Base-by-base conservation (phyloP, 2,888 invertebrate species). In the Diadromus collaris region DNA sequence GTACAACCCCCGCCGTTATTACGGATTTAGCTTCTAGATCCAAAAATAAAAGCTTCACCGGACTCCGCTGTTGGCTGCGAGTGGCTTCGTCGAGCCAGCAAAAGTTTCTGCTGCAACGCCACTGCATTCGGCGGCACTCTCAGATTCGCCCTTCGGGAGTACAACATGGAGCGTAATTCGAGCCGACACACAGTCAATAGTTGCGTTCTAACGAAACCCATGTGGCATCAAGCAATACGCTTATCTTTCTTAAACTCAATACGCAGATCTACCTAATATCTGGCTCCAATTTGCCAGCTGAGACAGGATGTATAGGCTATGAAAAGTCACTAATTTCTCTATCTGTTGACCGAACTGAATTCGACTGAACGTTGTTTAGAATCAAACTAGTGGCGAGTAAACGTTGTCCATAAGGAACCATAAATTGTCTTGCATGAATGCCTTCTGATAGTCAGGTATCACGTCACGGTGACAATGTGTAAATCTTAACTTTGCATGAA, bases 41-140 rank as follows among this genome's bases (percentile, higher is more conserved):
- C 80, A 69, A 80, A 80, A 78, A 80, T 80, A 80, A 82, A 78
- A 73, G 78, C 58, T 46, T 4, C 16, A 44, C 74, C 34, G 64
- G 64, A 63, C 63, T 51, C 29, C 29, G 67, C 75, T 51, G 69
- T 60, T 76, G 70, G 65, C 76, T 76, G 68, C 71, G 24, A 63
- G 38, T 63, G 70, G 24, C 32, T 61, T 75, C 29, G 71, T 83
- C 83, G 80, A 79, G 83, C 84, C 85, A 85, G 85, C 83, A 72
- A 83, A 86, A 86, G 82, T 86, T 86, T 83, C 78, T 79, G 73
- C 83, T 83, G 83, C 84, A 83, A 84, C 79, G 79, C 73, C 81
- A 76, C 70, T 56, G 74, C 78, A 70, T 61, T 75, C 44, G 51
- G 10, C 74, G 54, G 71, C n/a, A 65, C 74, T 56, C 61, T 16